These are phyloP conservation scores for Leuciscus idus DNA, from an alignment of 2,113 vertebrate genomes.

Conservation along the genomic window DNA sequence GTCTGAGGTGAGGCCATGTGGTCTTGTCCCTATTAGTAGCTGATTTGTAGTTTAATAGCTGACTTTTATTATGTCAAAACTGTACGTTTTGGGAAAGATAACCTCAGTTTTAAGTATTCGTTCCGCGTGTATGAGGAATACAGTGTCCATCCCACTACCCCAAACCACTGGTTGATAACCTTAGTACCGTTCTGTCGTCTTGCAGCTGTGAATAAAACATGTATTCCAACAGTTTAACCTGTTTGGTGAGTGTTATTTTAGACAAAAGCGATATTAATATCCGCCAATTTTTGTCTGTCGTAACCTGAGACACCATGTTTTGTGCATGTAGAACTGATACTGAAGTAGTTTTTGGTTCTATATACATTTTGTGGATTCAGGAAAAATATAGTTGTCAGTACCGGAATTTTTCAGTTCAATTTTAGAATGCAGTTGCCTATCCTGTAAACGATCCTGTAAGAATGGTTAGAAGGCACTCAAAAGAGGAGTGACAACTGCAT, in stretches of 20 bases:
- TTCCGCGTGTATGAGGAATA: background rate
- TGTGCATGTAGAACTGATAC: background rate
- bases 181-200: background rate
- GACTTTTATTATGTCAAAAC: background rate
- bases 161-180: background rate
- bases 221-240: background rate
- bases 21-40: background rate
- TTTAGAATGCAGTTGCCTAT: background rate
- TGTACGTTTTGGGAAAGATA: background rate
- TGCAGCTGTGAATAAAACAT: background rate
- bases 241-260: background rate
- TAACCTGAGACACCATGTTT: background rate
- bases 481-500: background rate
- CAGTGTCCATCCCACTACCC: background rate
- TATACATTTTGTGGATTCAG: background rate
- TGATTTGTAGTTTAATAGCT: constrained; percentile 9
- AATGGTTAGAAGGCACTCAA: background rate
- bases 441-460: background rate
- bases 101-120: background rate
- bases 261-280: too few relatives aligned
- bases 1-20: background rate
- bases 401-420: background rate
- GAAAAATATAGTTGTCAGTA: background rate
- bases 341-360: background rate
- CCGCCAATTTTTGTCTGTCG: too few relatives aligned